Conservation (phyloP, 2,113 vertebrate species). For the Tychaedon coryphoeus region DNA sequence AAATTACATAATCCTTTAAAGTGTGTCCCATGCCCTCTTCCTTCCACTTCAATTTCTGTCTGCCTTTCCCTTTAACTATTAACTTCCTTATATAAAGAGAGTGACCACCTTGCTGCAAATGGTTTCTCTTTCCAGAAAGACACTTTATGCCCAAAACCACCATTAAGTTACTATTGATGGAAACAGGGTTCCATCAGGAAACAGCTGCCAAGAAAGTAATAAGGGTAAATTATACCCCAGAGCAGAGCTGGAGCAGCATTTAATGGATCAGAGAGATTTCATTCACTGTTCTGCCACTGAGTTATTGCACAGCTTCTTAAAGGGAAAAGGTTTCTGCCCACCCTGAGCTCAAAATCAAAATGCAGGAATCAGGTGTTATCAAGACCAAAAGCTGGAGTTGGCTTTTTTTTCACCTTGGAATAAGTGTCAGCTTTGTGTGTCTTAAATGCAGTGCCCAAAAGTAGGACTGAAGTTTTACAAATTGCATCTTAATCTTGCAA, state of each 20-base stretch:
- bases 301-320: neutral
- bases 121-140: neutral
- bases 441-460: neutral
- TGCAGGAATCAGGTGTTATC: neutral
- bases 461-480: neutral
- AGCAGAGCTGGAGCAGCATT: neutral
- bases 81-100: neutral
- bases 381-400: neutral
- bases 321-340: neutral
- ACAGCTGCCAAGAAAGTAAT: neutral
- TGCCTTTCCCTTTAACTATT: neutral
- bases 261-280: neutral
- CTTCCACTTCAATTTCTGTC: neutral
- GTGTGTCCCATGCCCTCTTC: neutral
- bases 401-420: neutral
- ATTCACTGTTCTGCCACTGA: neutral
- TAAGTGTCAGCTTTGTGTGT: neutral
- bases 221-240: neutral
- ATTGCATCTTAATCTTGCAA: neutral
- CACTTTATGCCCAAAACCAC: neutral
- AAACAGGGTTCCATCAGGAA: neutral
- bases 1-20: neutral
- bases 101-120: neutral
- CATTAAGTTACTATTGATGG: neutral
- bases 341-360: neutral